Conservation (phyloP, 2,113 vertebrate genomes). For the Hassar affinis region DNA sequence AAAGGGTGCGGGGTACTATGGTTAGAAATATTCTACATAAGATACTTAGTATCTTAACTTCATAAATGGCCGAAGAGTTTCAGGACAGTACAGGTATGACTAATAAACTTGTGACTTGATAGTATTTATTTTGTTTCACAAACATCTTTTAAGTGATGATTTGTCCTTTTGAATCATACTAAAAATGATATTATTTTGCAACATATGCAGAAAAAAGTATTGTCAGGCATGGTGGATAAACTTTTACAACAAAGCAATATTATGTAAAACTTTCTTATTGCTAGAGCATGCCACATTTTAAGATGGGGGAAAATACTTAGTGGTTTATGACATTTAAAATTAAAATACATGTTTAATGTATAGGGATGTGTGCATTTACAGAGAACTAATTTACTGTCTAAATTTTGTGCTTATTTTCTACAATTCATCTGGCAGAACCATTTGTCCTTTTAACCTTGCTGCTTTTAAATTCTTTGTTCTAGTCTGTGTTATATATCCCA, state of each 20-base stretch:
- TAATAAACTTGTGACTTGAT: neutral
- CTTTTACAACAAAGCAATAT: neutral
- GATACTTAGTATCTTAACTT: neutral
- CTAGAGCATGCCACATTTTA: neutral
- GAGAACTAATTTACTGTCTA: neutral
- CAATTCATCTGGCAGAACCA: neutral
- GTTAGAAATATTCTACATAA: neutral
- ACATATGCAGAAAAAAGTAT: neutral
- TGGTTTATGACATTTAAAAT: neutral
- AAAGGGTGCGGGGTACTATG: neutral
- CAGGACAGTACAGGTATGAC: neutral
- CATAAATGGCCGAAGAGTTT: neutral
- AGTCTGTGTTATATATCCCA: neutral
- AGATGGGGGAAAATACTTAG: neutral
- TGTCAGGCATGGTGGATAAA: neutral
- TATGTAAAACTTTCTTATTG: neutral
- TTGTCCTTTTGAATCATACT: neutral
- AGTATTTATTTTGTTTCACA: neutral
- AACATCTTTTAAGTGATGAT: neutral
- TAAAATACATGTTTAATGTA: neutral
- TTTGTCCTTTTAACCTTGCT: constrained; percentile 25
- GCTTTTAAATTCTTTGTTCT: constrained; percentile 15
- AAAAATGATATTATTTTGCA: neutral
- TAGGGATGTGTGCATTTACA: constrained; percentile 2
- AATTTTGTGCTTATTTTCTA: constrained; percentile 22